Percentiles rank a stretch among this genome's conserved stretches.
These are phyloP conservation scores for Petromus typicus DNA, from an alignment of 2,113 vertebrate genomes.

Conservation along the genomic window DNA sequence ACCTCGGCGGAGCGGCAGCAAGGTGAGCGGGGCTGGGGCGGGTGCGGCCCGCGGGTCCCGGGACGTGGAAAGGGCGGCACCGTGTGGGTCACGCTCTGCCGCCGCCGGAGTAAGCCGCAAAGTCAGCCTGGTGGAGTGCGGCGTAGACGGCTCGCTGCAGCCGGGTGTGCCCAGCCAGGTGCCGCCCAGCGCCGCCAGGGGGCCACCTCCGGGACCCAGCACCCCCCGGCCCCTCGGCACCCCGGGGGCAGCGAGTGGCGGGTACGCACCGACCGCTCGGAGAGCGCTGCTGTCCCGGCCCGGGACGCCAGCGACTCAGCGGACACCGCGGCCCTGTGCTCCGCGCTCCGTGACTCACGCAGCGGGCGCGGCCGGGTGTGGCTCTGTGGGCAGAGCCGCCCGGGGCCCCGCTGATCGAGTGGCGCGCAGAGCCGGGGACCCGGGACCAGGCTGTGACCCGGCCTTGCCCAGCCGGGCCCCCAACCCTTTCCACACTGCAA, in stretches of 20 bases:
- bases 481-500: not conserved
- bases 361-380: not conserved
- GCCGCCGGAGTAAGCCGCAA: no score
- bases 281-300: not conserved
- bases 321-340: no score
- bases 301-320: no score
- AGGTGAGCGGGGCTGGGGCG: not conserved
- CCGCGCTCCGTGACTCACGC: not conserved
- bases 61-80: not conserved
- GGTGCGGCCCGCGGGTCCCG: not conserved
- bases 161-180: no score
- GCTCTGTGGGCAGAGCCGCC: no score
- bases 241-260: no score
- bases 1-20: not conserved
- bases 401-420: not conserved
- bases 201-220: no score
- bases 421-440: not conserved
- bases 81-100: not conserved
- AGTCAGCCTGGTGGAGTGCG: no score
- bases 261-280: not conserved
- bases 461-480: not conserved
- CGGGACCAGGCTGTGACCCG: not conserved
- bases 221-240: no score
- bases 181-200: no score
- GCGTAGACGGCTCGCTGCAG: no score